Conservation (phyloP, 2,888 invertebrate genomes). For the Epinotia nisella region DNA sequence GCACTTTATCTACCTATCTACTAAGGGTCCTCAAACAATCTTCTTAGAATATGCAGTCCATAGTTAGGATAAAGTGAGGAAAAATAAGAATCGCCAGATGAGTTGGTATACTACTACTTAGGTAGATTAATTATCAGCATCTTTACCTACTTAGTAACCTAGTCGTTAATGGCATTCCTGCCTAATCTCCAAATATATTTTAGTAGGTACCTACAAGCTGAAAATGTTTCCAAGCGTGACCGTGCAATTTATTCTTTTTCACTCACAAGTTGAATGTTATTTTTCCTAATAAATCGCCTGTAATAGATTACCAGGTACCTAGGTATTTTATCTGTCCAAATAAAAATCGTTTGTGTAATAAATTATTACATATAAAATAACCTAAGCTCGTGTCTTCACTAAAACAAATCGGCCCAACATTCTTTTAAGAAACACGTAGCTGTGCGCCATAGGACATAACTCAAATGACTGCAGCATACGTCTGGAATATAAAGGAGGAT, state of each 20-base stretch:
- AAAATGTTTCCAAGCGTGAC: not conserved
- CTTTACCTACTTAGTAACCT: no score
- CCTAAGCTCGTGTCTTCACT: constrained; percentile 38
- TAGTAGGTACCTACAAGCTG: not conserved
- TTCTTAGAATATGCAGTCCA: no score
- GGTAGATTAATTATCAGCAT: no score
- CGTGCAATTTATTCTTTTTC: constrained; percentile 1
- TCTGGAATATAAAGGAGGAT: constrained; percentile 83
- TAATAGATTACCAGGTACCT: constrained; percentile 15
- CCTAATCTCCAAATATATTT: not conserved
- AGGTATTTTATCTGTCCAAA: constrained; percentile 25
- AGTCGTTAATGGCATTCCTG: not conserved
- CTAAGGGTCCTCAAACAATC: no score
- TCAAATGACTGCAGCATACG: constrained; percentile 79
- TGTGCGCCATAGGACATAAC: constrained; percentile 78
- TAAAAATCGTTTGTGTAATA: constrained; percentile 18
- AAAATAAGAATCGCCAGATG: no score
- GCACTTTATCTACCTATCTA: no score
- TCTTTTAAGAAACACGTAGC: constrained; percentile 64
- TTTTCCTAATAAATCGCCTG: constrained; percentile 4
- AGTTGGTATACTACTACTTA: no score
- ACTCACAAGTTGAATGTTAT: not conserved
- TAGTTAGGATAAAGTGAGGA: no score
- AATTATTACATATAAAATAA: constrained; percentile 34
- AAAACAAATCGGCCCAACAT: constrained; percentile 36